Evolutionary conservation across 2,113 vertebrate genomes (phyloP).

Genomic region (Asarcornis scutulata): DNA sequence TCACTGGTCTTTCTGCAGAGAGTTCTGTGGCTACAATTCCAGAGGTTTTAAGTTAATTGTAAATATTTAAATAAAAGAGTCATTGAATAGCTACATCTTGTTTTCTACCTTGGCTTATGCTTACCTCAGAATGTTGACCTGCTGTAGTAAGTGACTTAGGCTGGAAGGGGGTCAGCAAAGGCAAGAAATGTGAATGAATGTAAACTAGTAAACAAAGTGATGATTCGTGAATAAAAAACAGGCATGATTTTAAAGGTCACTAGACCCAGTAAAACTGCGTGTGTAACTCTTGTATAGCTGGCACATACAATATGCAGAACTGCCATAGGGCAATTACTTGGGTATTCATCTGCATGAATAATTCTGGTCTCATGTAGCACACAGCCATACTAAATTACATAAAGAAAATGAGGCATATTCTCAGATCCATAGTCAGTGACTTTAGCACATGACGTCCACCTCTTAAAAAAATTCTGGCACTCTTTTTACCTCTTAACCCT

Average conservation of each 20-base stretch:
- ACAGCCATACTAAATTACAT: background rate
- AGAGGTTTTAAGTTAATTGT: background rate
- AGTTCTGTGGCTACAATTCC: background rate
- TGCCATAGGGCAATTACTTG: background rate
- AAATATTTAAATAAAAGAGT: background rate
- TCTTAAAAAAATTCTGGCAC: conserved; percentile 5
- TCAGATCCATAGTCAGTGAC: background rate
- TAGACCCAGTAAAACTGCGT: conserved; percentile 8
- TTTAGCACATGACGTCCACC: background rate
- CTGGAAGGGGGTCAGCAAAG: conserved; percentile 13
- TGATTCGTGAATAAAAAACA: conserved; percentile 36
- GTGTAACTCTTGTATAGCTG: background rate
- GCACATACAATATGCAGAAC: background rate
- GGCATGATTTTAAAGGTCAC: conserved; percentile 36
- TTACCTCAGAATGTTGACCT: background rate
- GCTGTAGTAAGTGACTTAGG: background rate
- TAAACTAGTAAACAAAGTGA: conserved; percentile 46
- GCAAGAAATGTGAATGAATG: conserved; percentile 44
- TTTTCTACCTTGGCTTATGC: background rate
- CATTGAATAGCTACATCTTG: background rate
- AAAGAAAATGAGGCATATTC: background rate
- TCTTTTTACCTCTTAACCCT: background rate
- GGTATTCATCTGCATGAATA: conserved; percentile 14
- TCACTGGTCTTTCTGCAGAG: background rate
- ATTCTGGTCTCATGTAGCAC: background rate